Evolutionary conservation across 2,888 invertebrate genomes (phyloP).

Genomic region (Macrosiphum euphorbiae): DNA sequence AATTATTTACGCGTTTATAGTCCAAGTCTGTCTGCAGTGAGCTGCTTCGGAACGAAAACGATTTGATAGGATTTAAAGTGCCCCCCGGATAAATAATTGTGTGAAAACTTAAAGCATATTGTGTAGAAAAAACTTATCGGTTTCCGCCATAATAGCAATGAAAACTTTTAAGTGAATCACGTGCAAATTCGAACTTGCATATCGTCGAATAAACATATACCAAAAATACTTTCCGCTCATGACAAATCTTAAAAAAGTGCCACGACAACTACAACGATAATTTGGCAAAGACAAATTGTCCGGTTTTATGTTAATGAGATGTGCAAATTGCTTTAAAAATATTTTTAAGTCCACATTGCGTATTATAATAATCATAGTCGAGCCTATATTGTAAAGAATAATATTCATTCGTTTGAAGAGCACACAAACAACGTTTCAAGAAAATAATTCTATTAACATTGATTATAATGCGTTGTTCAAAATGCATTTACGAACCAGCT

Average conservation of each 20-base stretch:
- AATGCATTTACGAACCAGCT: not conserved
- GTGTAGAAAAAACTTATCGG: conserved; percentile 14
- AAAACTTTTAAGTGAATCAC: not conserved
- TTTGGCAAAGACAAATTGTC: not conserved
- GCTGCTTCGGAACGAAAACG: not conserved
- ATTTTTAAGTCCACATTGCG: not conserved
- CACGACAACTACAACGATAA: not conserved
- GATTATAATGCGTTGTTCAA: not conserved
- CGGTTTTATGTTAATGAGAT: not conserved
- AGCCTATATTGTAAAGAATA: not conserved
- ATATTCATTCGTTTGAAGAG: not conserved
- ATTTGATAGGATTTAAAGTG: not conserved
- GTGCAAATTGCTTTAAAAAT: not conserved
- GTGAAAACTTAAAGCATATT: not conserved
- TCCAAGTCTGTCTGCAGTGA: not conserved
- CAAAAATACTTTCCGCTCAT: not conserved
- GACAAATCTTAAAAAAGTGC: not conserved
- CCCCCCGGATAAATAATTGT: not conserved
- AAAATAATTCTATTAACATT: not conserved
- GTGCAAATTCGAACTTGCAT: not conserved
- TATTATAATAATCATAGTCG: not conserved
- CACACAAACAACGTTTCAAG: not conserved
- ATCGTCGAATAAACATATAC: not conserved
- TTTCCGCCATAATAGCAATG: not conserved
- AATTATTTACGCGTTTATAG: not conserved